Evolutionary conservation across 2,113 vertebrate species (phyloP).

Genomic region (Bos javanicus): DNA sequence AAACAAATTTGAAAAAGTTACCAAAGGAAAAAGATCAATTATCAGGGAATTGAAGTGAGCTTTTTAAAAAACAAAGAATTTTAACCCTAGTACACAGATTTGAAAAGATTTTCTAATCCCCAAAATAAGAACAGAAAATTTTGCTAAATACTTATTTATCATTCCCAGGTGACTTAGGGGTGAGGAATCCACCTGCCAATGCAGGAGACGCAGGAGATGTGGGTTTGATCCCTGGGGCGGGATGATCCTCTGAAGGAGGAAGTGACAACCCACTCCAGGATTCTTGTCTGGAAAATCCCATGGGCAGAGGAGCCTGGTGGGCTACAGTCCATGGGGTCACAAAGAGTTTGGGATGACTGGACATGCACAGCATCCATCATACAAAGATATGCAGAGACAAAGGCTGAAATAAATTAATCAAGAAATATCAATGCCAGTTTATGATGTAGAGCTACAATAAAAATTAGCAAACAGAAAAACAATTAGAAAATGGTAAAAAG

Average conservation of each 20-base stretch:
- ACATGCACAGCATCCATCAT: background rate
- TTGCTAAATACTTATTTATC: background rate
- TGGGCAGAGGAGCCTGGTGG: background rate
- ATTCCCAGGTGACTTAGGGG: background rate
- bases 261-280: background rate
- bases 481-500: background rate
- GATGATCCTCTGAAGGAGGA: background rate
- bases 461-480: background rate
- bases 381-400: background rate
- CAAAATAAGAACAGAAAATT: background rate
- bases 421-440: background rate
- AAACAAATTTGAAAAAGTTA: background rate
- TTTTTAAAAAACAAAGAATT: background rate
- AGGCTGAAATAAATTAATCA: background rate
- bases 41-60: background rate
- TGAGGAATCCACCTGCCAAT: background rate
- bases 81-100: background rate
- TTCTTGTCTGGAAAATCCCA: background rate
- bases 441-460: background rate
- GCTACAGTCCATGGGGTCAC: background rate
- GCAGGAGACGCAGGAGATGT: background rate
- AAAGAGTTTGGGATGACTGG: background rate
- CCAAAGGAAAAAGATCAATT: background rate
- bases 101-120: background rate
- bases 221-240: background rate